Base-by-base conservation (phyloP, 2,888 invertebrate genomes). In the Endomychus coccineus region DNA sequence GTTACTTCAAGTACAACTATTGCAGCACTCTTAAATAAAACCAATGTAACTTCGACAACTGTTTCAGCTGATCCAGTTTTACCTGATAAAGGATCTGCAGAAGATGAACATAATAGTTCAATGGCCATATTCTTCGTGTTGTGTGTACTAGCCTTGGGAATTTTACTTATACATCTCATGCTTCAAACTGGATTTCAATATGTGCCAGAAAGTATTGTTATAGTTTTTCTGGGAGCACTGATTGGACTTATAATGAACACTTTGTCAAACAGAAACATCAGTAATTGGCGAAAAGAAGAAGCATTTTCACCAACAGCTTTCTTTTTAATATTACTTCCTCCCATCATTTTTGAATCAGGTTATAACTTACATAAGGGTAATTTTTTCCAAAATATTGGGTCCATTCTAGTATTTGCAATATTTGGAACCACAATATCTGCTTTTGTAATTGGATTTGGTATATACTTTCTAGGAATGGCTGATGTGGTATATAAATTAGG, bases 341-440 rank as follows among this genome's bases (percentile, higher is more conserved):
- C 98, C 1, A 98, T 98, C 36, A 98, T 98, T 53, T 98, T 98
- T 71, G 98, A 98, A 67, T 95, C 95, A 2, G 97, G 97, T 2
- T 98, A 97, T 62, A 98, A 97, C 72, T 74, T 98, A 41, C 97
- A 98, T 58, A 98, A 98, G 68, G 96, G 95, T 46, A 88, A 89
- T 57, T 89, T 88, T 57, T 89, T 88, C 57, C 94, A 97, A 68
- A 98, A 98, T 61, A 95, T 98, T 60, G 96, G 95, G n/a, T 95
- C 96, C 3, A 98, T 98, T 54, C 69, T 97, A 57, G 81, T 96
- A 1, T 98, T 98, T 77, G 97, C 98, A 2, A 94, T 97, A 52
- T 77, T 96, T 51, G 98, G 98, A 1, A 98, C 97, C 11, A 83
- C 89, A 3, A 94, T 98, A 56, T 97, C 96, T 5, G 96, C 98